Evolutionary conservation across 1,140 invertebrate genomes (phyloP).

Genomic region (Drosophila biarmipes): DNA sequence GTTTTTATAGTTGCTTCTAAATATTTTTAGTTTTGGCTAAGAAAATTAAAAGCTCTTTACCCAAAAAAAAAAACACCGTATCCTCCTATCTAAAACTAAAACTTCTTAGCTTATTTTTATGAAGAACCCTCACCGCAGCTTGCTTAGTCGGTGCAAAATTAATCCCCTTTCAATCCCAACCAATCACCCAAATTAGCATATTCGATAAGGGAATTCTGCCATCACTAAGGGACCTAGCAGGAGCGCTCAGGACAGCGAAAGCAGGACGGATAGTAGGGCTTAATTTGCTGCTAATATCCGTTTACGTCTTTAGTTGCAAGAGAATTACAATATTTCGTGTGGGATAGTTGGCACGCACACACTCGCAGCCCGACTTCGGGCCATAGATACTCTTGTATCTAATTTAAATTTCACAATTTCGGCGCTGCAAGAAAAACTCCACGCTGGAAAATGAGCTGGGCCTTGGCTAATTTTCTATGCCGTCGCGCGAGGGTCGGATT

Average conservation of each 20-base stretch:
- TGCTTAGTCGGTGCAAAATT: neutral
- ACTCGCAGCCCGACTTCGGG: slow-evolving; percentile 8
- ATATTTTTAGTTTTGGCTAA: no score
- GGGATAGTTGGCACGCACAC: slow-evolving; percentile 50
- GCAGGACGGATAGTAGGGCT: slow-evolving; percentile 24
- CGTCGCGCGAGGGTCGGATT: slow-evolving; percentile 5
- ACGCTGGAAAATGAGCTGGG: slow-evolving; percentile 66
- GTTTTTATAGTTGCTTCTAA: no score
- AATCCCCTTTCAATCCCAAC: slow-evolving; percentile 4
- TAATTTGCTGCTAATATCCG: slow-evolving; percentile 73
- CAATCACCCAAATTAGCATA: slow-evolving; percentile 17
- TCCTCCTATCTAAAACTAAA: no score
- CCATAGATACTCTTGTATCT: slow-evolving; percentile 70
- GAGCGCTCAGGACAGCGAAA: slow-evolving; percentile 2
- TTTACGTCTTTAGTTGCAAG: slow-evolving; percentile 72
- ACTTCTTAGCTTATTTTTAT: no score
- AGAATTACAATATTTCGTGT: slow-evolving; percentile 79
- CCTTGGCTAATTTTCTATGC: slow-evolving; percentile 66
- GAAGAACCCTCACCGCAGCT: neutral
- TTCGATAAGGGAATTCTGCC: slow-evolving; percentile 16
- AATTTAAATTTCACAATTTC: slow-evolving; percentile 79
- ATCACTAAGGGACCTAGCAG: slow-evolving; percentile 11
- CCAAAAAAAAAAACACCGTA: no score
- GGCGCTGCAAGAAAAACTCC: slow-evolving; percentile 54
- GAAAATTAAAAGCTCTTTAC: no score